Conservation (phyloP, 2,888 invertebrate species). For the Ceriagrion tenellum region DNA sequence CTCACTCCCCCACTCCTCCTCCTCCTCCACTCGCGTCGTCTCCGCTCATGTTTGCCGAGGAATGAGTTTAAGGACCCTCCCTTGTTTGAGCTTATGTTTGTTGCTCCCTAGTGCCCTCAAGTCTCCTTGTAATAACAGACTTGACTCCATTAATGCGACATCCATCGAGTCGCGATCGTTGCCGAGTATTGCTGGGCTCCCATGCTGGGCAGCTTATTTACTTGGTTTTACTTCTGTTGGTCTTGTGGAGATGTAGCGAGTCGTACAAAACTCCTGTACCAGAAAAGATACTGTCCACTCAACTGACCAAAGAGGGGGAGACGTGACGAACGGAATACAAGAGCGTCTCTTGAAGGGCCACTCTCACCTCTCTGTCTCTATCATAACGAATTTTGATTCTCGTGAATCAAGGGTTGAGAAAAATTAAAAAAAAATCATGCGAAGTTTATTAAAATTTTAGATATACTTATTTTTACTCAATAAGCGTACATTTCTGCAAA, state of each 20-base stretch:
- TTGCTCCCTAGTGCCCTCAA: neutral
- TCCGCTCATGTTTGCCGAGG: slow-evolving; percentile 30
- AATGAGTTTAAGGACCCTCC: slow-evolving; percentile 12
- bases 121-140: neutral
- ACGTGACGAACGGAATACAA: no score
- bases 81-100: neutral
- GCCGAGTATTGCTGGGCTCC: neutral
- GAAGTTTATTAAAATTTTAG: no score
- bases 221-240: neutral
- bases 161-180: neutral
- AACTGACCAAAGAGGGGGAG: no score
- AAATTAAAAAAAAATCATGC: no score
- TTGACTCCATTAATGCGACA: neutral
- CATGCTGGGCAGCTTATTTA: neutral
- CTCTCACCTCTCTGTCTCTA: no score
- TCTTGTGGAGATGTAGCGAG: no score
- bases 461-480: no score
- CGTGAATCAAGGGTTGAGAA: no score
- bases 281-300: no score
- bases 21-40: neutral
- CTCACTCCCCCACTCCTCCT: neutral
- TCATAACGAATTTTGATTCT: no score
- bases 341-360: no score
- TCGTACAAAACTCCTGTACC: neutral
- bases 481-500: no score